phyloP scores from a whole-genome alignment of 1,140 invertebrate genomes.

The Habropoda laboriosa region DNA sequence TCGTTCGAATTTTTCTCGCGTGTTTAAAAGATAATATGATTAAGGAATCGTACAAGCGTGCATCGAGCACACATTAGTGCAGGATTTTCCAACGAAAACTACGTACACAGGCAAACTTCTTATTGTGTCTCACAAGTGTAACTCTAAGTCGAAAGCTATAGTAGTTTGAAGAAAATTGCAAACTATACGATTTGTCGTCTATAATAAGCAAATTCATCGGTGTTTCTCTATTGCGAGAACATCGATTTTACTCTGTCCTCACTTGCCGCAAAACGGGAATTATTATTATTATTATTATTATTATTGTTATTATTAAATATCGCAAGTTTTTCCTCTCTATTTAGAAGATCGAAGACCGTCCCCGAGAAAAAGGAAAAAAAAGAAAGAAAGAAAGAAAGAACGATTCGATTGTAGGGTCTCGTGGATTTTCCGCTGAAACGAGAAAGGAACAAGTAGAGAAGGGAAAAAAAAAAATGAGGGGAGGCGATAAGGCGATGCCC shows the following conservation, averaged over 20 bases:
- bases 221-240: neutral
- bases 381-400: no score
- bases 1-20: neutral
- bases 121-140: conserved; percentile 30
- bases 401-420: conserved; percentile 12
- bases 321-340: conserved; percentile 50
- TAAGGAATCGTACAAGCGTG: conserved; percentile 18
- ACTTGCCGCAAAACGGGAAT: conserved; percentile 27
- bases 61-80: conserved; percentile 23
- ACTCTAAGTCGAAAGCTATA: conserved; percentile 16
- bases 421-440: conserved; percentile 17
- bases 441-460: conserved; percentile 34
- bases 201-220: conserved; percentile 1
- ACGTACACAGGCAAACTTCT: conserved; percentile 6
- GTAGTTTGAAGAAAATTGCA: neutral
- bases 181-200: conserved; percentile 4
- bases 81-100: conserved; percentile 46
- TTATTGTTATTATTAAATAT: no score
- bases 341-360: conserved; percentile 57
- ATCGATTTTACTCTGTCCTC: conserved; percentile 29
- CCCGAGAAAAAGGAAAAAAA: conserved; percentile 35
- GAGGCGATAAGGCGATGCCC: conserved; percentile 49
- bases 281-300: no score
- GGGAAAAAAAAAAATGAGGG: neutral
- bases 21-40: neutral